Evolutionary conservation across 2,888 invertebrate genomes (phyloP).

Genomic region (Aethes cnicana): DNA sequence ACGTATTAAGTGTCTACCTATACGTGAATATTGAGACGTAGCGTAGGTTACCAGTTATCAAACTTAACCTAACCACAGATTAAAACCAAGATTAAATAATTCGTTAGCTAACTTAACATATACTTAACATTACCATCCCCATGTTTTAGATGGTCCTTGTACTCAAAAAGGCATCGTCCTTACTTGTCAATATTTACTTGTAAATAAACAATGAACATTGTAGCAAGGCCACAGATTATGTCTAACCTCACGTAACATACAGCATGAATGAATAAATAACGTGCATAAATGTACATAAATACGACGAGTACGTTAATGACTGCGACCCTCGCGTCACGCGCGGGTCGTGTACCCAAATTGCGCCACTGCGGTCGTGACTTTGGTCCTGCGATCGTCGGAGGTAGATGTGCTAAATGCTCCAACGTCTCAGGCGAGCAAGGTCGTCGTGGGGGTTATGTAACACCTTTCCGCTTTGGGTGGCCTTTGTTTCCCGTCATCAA

Average conservation of each 20-base stretch:
- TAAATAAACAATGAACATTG: conserved; percentile 31
- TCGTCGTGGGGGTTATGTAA: background rate
- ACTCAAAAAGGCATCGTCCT: conserved; percentile 9
- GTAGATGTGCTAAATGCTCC: conserved; percentile 10
- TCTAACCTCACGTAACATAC: conserved; percentile 38
- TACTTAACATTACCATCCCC: background rate
- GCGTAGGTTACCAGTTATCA: no score
- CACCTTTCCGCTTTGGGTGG: conserved; percentile 2
- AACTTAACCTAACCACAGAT: no score
- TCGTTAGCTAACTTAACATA: background rate
- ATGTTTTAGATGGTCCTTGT: background rate
- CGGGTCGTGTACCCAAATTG: conserved; percentile 57
- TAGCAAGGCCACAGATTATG: conserved; percentile 33
- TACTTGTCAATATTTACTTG: conserved; percentile 10
- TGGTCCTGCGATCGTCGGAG: conserved; percentile 52
- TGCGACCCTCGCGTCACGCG: conserved; percentile 45
- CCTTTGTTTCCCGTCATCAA: no score
- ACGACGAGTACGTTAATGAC: conserved; percentile 42
- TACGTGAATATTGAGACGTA: no score
- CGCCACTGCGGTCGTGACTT: conserved; percentile 70
- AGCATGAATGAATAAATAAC: conserved; percentile 32
- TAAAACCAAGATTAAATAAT: no score
- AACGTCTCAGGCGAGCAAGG: conserved; percentile 5
- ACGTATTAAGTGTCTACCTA: no score
- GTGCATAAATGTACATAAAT: conserved; percentile 33